Evolutionary conservation across 1,140 invertebrate species (phyloP), one percentile per base, ranked within the genome.

Genomic region (Lasioglossum baleicum): DNA sequence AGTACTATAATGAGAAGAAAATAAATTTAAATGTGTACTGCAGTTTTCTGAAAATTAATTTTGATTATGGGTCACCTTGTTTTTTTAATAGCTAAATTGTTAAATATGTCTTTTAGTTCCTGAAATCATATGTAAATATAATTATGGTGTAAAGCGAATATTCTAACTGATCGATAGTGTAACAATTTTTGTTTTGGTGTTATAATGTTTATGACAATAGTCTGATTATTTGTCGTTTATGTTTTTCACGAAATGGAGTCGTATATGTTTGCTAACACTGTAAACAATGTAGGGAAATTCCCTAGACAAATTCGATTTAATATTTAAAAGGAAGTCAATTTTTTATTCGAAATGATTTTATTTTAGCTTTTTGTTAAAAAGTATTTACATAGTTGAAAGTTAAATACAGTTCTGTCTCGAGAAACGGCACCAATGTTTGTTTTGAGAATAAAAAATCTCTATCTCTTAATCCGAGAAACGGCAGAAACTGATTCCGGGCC

Each of bases 71-170:
- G 7, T 0, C 17, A 58, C 6, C 6, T n/a, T 4, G 8, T 48
- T 44, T 72, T 5, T 13, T 64, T 13, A 44, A 44, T 72, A 15
- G 35, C 3, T 5, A 61, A 22, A 48, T 64, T 35, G 22, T 5
- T 17, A 48, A 60, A 61, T 26, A 72, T 15, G 44, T 72, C 8
- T 48, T 20, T 13, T 20, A 31, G 61, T n/a, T 72, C 61, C 61
- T 44, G 22, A 17, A 35, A 74, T 3, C 13, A 26, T 35, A 44
- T 64, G 60, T n/a, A 35, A 7, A 51, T 60, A 17, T 44, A 35
- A 51, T 51, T 20, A 15, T 40, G 61, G 22, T 8, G 71, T 74
- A 74, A 64, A 51, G 60, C 71, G 42, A 22, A 74, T 64, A 73
- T 63, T 74, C 60, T 73, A 63, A 64, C 58, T 35, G 6, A 64